phyloP scores from a whole-genome alignment of 2,113 vertebrate species.

The Raja brachyura region DNA sequence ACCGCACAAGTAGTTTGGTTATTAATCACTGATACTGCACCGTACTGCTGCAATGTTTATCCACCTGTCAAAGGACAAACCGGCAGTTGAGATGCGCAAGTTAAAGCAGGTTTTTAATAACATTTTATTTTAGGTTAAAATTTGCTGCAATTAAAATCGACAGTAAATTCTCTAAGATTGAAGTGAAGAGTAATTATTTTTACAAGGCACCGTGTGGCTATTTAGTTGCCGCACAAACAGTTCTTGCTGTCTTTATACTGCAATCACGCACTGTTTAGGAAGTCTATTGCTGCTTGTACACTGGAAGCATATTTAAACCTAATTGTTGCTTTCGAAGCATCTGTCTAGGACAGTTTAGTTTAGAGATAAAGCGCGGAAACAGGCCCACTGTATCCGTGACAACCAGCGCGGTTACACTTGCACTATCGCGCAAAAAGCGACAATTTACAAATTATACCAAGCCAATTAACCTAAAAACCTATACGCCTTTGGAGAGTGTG shows the following conservation, averaged over 20 bases:
- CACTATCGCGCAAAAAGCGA: no score
- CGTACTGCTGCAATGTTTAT: background rate
- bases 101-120: no score
- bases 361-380: no score
- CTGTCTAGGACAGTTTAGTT: background rate
- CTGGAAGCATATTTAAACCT: background rate
- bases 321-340: background rate
- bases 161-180: background rate
- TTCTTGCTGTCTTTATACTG: background rate
- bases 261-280: background rate
- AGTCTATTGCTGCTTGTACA: background rate
- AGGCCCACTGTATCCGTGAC: no score
- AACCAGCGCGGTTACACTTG: no score
- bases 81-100: no score
- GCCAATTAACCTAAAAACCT: no score
- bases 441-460: no score
- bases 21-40: conserved; percentile 7
- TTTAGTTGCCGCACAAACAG: background rate
- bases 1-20: conserved; percentile 26
- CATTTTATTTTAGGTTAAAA: background rate
- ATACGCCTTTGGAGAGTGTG: no score
- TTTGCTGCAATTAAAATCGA: background rate
- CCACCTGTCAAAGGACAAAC: background rate
- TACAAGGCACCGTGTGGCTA: background rate
- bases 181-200: background rate